Evolutionary conservation across 2,888 invertebrate species (phyloP).

Genomic region (Isoperla grammatica): DNA sequence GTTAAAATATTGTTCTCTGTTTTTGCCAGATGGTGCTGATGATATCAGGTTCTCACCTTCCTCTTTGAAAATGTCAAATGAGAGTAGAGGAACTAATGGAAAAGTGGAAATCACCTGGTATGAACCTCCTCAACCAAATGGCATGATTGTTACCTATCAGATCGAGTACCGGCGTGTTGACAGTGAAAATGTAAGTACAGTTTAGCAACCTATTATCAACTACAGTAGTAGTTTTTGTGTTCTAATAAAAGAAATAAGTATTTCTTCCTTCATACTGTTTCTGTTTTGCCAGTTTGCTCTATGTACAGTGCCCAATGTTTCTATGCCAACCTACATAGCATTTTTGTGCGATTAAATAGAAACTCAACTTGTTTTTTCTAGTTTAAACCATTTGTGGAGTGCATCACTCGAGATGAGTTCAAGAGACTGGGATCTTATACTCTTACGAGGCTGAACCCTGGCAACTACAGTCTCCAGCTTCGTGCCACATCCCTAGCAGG

Average conservation of each 20-base stretch:
- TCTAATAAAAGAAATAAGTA: too few species aligned
- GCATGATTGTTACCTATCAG: constrained; percentile 77
- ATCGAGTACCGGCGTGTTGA: constrained; percentile 68
- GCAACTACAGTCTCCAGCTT: constrained; percentile 76
- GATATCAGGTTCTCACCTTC: constrained; percentile 50
- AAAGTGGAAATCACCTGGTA: constrained; percentile 68
- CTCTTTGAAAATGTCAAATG: constrained; percentile 37
- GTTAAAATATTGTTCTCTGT: too few species aligned
- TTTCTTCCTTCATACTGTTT: too few species aligned
- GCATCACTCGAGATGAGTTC: constrained; percentile 62
- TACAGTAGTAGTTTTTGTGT: too few species aligned
- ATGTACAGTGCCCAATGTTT: too few species aligned
- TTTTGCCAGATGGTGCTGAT: constrained; percentile 61
- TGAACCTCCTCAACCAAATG: constrained; percentile 79
- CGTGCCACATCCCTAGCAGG: constrained; percentile 75
- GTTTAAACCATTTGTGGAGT: constrained; percentile 53
- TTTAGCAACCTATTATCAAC: too few species aligned
- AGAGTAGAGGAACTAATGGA: constrained; percentile 45
- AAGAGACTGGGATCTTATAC: constrained; percentile 47
- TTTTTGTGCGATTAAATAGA: too few species aligned
- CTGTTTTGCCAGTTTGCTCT: too few species aligned
- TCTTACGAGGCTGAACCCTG: constrained; percentile 57
- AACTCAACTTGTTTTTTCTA: constrained; percentile 44
- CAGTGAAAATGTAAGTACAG: constrained; percentile 55
- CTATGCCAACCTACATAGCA: too few species aligned